These are phyloP conservation scores for Musca vetustissima DNA, from an alignment of 1,140 invertebrate species.

Conservation along the genomic window DNA sequence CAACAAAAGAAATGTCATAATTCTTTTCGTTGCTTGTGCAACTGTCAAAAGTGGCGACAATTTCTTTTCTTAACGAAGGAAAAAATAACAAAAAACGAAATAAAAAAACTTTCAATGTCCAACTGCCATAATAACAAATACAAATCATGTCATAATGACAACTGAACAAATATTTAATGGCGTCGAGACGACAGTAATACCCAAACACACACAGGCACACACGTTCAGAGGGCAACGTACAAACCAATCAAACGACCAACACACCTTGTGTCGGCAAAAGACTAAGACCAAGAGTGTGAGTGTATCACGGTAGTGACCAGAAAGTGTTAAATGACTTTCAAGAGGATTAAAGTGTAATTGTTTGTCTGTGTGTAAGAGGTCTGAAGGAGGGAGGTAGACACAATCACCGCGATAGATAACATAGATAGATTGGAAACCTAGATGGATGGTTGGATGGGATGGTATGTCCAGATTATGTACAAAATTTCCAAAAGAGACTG, in stretches of 20 bases:
- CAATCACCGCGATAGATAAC: constrained; percentile 7
- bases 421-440: background rate
- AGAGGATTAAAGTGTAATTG: too few relatives aligned
- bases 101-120: constrained; percentile 12
- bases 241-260: background rate
- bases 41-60: constrained; percentile 20
- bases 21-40: constrained; percentile 1
- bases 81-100: background rate
- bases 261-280: background rate
- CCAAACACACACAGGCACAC: too few relatives aligned
- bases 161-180: constrained; percentile 21
- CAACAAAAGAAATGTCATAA: constrained; percentile 11
- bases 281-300: background rate
- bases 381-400: background rate
- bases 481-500: background rate
- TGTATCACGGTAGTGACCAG: constrained; percentile 18
- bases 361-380: background rate
- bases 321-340: constrained; percentile 15
- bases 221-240: background rate
- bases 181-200: background rate
- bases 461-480: too few relatives aligned
- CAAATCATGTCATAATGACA: constrained; percentile 19
- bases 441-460: too few relatives aligned
- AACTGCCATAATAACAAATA: constrained; percentile 13
- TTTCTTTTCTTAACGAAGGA: constrained; percentile 10